A percentile compares a stretch with the other conserved stretches of the same genome.
phyloP scores from a whole-genome alignment of 2,113 vertebrate species.

The Tiliqua scincoides region DNA sequence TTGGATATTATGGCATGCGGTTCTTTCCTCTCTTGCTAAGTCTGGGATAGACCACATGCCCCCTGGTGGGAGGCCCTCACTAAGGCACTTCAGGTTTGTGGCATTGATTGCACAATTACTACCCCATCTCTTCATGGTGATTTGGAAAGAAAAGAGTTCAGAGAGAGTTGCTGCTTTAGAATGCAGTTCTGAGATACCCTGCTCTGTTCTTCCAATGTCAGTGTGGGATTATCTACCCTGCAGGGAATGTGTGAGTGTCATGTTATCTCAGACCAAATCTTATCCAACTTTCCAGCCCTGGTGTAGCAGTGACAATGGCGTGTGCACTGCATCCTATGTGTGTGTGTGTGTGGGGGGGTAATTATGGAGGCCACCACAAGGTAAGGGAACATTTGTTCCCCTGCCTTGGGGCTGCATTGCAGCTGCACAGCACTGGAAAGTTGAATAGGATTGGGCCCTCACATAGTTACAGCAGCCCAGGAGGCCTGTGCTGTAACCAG shows the following conservation, averaged over 20 bases:
- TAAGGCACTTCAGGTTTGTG: background rate
- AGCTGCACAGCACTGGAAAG: too few species aligned
- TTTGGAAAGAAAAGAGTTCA: background rate
- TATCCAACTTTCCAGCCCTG: too few species aligned
- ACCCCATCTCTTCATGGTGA: background rate
- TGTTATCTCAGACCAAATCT: too few species aligned
- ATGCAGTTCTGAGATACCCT: background rate
- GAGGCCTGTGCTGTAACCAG: too few species aligned
- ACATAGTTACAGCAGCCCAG: too few species aligned
- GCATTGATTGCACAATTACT: background rate
- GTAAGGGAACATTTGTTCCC: too few species aligned
- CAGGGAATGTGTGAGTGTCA: background rate
- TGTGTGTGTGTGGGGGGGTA: too few species aligned
- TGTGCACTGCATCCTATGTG: too few species aligned
- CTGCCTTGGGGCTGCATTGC: too few species aligned
- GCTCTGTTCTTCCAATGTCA: background rate
- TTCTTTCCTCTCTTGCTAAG: background rate
- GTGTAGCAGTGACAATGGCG: too few species aligned
- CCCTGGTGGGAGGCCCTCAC: background rate
- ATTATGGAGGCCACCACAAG: too few species aligned
- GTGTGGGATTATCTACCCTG: background rate
- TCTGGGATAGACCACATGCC: background rate
- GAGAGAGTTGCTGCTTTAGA: background rate
- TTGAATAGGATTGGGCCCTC: too few species aligned
- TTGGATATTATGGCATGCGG: background rate